phyloP scores from a whole-genome alignment of 2,888 invertebrate genomes.

The Epinotia ramella region DNA sequence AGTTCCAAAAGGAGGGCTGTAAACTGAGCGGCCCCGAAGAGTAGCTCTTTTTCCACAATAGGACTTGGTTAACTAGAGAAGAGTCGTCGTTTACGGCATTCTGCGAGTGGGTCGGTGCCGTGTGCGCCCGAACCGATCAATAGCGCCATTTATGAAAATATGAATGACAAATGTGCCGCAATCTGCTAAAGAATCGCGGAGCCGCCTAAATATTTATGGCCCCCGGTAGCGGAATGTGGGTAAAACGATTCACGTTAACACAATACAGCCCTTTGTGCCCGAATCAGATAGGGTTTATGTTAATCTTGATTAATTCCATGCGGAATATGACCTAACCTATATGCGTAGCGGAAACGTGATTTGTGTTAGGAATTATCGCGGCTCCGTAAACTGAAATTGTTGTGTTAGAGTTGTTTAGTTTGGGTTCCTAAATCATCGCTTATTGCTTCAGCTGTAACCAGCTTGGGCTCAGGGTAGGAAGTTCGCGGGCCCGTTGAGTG shows the following conservation, averaged over 20 bases:
- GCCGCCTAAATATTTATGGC: constrained; percentile 41
- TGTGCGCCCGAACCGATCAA: constrained; percentile 37
- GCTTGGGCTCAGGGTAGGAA: constrained; percentile 10
- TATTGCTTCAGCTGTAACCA: constrained; percentile 40
- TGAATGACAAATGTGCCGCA: constrained; percentile 46
- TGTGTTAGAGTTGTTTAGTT: constrained; percentile 43
- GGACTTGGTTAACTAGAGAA: constrained; percentile 8
- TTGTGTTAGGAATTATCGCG: constrained; percentile 41
- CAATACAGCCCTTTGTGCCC: constrained; percentile 37
- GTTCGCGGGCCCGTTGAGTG: constrained; percentile 22
- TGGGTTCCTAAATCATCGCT: constrained; percentile 38
- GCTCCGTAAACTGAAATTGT: constrained; percentile 37
- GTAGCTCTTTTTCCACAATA: constrained; percentile 14
- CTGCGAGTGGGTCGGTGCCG: neutral
- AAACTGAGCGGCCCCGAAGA: constrained; percentile 26
- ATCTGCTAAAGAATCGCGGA: constrained; percentile 41
- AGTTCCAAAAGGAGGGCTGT: constrained; percentile 12
- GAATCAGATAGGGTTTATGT: constrained; percentile 30
- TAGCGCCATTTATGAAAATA: constrained; percentile 45
- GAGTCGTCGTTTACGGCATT: constrained; percentile 7
- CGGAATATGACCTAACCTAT: constrained; percentile 27
- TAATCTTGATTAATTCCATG: constrained; percentile 40
- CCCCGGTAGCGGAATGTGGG: constrained; percentile 29
- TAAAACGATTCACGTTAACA: constrained; percentile 36
- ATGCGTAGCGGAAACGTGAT: constrained; percentile 25